These are phyloP conservation scores for Scaptomyza caliginosa DNA, from an alignment of 2,888 invertebrate genomes.

Conservation along the genomic window DNA sequence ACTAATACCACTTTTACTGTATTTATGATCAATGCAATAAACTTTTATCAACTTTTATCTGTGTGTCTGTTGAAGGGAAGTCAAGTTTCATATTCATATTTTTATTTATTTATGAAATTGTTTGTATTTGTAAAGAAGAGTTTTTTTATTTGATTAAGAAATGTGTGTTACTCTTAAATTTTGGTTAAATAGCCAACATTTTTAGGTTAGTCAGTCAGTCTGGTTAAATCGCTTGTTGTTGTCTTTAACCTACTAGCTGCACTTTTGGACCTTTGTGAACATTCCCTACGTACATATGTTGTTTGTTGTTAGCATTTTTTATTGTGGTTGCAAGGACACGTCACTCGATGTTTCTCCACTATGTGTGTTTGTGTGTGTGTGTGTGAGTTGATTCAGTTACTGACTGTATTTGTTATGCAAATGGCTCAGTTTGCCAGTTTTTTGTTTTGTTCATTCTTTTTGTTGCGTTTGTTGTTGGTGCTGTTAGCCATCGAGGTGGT, in stretches of 20 bases:
- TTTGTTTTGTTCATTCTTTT: constrained; percentile 14
- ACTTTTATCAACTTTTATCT: too few species aligned
- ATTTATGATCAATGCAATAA: too few species aligned
- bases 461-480: constrained; percentile 24
- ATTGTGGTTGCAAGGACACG: constrained; percentile 77
- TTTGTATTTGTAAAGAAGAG: too few species aligned
- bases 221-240: constrained; percentile 10
- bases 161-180: constrained; percentile 12
- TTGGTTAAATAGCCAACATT: constrained; percentile 30
- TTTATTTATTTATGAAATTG: too few species aligned
- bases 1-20: too few species aligned
- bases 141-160: too few species aligned
- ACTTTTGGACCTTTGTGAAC: constrained; percentile 39
- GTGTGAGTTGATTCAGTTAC: constrained; percentile 70
- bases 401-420: constrained; percentile 76
- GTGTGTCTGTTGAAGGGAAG: too few species aligned
- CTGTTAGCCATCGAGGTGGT: constrained; percentile 24
- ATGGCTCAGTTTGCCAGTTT: constrained; percentile 64
- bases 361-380: constrained; percentile 9
- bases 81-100: too few species aligned
- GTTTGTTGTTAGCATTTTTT: constrained; percentile 69
- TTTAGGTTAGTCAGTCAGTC: constrained; percentile 43
- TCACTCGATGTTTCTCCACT: constrained; percentile 25
- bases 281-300: constrained; percentile 40
- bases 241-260: constrained; percentile 52